phyloP scores from a whole-genome alignment of 2,797 vertebrate species.

The Mormyrus hasselquistii region DNA sequence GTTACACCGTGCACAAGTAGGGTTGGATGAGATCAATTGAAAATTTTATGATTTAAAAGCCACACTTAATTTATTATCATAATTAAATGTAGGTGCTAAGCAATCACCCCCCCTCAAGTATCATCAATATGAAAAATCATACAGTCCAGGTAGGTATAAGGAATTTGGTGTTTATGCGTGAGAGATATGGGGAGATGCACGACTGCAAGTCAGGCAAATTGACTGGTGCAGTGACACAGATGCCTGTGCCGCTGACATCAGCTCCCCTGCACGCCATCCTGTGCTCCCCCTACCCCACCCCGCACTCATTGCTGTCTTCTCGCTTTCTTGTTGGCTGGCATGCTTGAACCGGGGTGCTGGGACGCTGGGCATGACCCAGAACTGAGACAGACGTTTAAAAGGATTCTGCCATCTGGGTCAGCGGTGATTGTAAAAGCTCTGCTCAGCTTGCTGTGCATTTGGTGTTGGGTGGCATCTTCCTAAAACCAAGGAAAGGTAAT shows the following conservation, averaged over 20 bases:
- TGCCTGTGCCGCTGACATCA: not conserved
- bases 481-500: too few species aligned
- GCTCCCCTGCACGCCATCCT: not conserved
- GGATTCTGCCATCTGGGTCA: not conserved
- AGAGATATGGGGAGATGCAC: not conserved
- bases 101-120: not conserved
- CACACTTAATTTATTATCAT: not conserved
- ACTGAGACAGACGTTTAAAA: not conserved
- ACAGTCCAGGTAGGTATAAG: not conserved
- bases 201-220: not conserved
- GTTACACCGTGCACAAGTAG: not conserved
- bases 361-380: not conserved
- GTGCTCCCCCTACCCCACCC: too few species aligned
- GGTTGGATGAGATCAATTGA: not conserved
- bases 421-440: not conserved
- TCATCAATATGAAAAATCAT: not conserved
- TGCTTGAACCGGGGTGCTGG: not conserved
- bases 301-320: not conserved
- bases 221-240: not conserved
- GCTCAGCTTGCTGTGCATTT: not conserved
- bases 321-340: not conserved
- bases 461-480: too few species aligned
- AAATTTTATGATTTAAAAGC: not conserved
- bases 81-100: not conserved
- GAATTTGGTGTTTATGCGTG: not conserved